phyloP scores from a whole-genome alignment of 2,797 vertebrate genomes.

The Setipinna tenuifilis region DNA sequence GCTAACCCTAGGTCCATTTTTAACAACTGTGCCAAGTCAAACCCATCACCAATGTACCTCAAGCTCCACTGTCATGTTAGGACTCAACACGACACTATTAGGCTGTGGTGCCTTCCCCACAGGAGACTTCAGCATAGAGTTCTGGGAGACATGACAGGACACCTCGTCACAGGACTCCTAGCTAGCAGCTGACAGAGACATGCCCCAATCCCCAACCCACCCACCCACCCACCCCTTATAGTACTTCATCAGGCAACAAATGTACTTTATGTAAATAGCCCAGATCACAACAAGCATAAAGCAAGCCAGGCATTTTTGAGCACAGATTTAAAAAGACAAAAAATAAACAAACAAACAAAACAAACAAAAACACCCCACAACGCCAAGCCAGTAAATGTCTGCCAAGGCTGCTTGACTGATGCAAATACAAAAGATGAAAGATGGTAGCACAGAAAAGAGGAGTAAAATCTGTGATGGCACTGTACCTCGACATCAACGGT shows the following conservation, averaged over 20 bases:
- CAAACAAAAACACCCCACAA: no score
- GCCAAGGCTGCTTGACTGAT: not conserved
- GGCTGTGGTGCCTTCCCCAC: constrained; percentile 64
- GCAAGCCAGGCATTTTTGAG: no score
- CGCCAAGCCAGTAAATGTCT: not conserved
- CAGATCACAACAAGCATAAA: no score
- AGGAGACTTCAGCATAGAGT: constrained; percentile 66
- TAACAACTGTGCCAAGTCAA: not conserved
- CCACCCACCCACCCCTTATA: no score
- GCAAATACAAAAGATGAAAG: no score
- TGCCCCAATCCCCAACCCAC: not conserved
- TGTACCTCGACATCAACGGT: constrained; percentile 57
- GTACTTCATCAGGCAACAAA: not conserved
- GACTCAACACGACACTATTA: constrained; percentile 63
- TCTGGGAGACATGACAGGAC: constrained; percentile 49
- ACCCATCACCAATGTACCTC: constrained; percentile 59
- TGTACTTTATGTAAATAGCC: not conserved
- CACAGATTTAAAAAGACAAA: no score
- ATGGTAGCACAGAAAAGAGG: no score
- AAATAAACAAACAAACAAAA: no score
- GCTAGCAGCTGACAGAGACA: not conserved
- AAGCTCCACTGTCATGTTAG: constrained; percentile 76
- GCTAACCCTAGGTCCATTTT: no score
- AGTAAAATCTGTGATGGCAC: not conserved
- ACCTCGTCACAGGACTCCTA: not conserved